Conservation (phyloP, 92 coral and sea anemone species). For the Porites evermanni region DNA sequence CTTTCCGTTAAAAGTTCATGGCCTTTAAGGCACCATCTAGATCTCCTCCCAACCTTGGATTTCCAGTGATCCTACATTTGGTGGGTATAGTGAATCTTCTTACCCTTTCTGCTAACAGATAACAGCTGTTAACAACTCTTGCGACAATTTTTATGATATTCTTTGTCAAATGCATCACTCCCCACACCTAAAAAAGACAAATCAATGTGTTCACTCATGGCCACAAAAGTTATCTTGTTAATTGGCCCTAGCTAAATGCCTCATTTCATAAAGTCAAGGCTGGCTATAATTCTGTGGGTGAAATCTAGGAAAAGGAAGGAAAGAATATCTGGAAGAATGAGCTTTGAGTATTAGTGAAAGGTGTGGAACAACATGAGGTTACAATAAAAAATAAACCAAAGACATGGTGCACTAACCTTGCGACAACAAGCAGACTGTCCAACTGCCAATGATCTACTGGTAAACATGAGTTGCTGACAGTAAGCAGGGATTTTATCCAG, state of each 20-base stretch:
- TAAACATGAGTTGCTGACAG: conserved; percentile 91
- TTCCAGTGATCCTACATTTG: background rate
- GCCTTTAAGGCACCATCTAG: no score
- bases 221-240: no score
- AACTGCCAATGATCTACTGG: conserved; percentile 87
- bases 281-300: no score
- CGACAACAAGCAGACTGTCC: conserved; percentile 92
- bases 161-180: conserved; percentile 93
- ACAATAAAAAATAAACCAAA: background rate
- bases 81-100: background rate
- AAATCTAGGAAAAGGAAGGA: no score
- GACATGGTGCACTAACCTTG: conserved; percentile 59
- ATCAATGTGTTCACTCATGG: no score
- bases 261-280: no score
- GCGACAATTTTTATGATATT: conserved; percentile 85
- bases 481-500: conserved; percentile 87
- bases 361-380: no score
- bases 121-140: conserved; percentile 83
- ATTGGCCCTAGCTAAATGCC: no score
- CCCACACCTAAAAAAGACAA: conserved; percentile 70
- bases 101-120: conserved; percentile 84
- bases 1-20: no score
- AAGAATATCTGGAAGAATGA: no score
- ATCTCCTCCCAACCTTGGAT: background rate
- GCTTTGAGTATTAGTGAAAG: no score